Percentiles rank a stretch among this genome's conserved stretches.
Conservation (phyloP, 2,888 invertebrate genomes). For the Agonopterix heracliana region DNA sequence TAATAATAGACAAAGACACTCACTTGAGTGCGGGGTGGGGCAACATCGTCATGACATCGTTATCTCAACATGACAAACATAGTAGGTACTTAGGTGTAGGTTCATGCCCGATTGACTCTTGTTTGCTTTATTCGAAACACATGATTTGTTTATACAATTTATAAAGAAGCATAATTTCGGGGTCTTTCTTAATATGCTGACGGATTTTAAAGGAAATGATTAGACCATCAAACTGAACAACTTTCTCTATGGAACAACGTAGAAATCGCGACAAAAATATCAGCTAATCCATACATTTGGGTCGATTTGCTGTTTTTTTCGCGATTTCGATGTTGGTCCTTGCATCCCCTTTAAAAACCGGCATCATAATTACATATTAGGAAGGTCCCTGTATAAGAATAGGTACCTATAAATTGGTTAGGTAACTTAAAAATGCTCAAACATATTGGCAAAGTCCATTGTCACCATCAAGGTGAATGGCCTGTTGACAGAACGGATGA, state of each 20-base stretch:
- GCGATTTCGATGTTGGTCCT: no score
- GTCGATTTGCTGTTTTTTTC: no score
- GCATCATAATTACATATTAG: no score
- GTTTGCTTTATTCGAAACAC: not conserved
- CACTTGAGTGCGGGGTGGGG: slow-evolving; percentile 6
- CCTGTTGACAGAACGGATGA: slow-evolving; percentile 58
- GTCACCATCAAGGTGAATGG: slow-evolving; percentile 52
- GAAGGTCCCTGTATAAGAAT: no score
- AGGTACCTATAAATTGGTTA: not conserved
- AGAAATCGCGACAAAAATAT: no score
- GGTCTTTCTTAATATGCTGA: not conserved
- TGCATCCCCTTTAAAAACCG: no score
- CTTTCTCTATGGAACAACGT: no score
- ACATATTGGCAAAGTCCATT: slow-evolving; percentile 20
- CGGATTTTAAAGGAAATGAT: not conserved
- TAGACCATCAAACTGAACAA: no score
- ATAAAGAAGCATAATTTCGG: not conserved
- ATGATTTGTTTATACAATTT: not conserved
- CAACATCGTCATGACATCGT: slow-evolving; percentile 4
- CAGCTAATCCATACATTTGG: no score
- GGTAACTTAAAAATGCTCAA: not conserved
- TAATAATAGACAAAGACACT: slow-evolving; percentile 1
- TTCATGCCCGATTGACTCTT: slow-evolving; percentile 1
- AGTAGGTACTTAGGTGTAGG: not conserved
- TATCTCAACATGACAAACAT: not conserved